Evolutionary conservation across 2,797 vertebrate species (phyloP), one percentile per base, ranked within the genome.

Genomic region (Antrozous pallidus): DNA sequence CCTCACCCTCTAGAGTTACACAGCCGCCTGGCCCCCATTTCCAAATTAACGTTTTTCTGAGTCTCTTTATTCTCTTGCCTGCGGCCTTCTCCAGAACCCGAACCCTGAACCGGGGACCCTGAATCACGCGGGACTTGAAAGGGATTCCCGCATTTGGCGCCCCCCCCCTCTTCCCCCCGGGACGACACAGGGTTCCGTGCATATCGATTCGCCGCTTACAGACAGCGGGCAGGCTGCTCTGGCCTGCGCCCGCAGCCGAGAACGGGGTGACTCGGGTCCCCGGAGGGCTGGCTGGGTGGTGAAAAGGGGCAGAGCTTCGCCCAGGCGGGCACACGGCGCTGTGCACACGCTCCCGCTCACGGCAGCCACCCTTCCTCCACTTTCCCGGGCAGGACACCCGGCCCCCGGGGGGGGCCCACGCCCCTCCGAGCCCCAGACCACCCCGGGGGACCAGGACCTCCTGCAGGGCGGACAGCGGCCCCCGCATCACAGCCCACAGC

Each of bases 341-440:
- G 9, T 0, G 3, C 3, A 4, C 4, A 0, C 0, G 13, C 5
- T 16, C 4, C 4, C 70, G 20, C 0, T 42, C 0, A 16, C 4
- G 8, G 40, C 31, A 1, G 3, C 26, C 20, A 0, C 61, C 3
- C 14, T 0, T 6, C 8, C 22, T 18, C 22, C 33, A 22, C 17
- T 0, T 8, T 38, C 33, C 58, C 1, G 28, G 80, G 79, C 69
- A 1, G 24, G 0, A 12, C 54, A 22, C 18, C n/a, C 28, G 1
- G 40, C 2, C 1, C 6, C 28, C 5, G 3, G 0, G 10, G 7
- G 42, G 69, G 33, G 20, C 33, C 9, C 56, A 11, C 2, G 24
- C 28, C 24, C 24, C 3, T 1, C 36, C 0, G 26, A n/a, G n/a
- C 40, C 63, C 31, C 38, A 54, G 6, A 1, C 28, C 10, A 8